phyloP scores from a whole-genome alignment of 2,797 vertebrate species.

The Ptychobarbus kaznakovi region DNA sequence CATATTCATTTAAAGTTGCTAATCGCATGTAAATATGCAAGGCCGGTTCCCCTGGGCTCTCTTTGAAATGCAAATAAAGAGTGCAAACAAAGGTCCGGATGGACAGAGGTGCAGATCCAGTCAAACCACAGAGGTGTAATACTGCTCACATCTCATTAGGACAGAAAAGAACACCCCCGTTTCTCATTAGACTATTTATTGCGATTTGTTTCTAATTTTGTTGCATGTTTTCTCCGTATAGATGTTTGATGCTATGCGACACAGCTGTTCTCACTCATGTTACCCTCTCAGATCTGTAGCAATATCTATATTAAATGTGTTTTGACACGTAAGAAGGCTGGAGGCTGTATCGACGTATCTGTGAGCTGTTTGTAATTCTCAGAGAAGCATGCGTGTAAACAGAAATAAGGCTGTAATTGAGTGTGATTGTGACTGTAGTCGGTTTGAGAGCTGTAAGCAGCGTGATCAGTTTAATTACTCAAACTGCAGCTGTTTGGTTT shows the following conservation, averaged over 20 bases:
- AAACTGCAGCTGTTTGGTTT: not conserved
- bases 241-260: constrained; percentile 24
- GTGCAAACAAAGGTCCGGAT: constrained; percentile 78
- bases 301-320: constrained; percentile 5
- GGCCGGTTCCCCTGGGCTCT: constrained; percentile 73
- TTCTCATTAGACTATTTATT: constrained; percentile 71
- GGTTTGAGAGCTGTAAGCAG: not conserved
- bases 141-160: constrained; percentile 64
- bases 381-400: not conserved
- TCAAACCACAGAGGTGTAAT: constrained; percentile 72
- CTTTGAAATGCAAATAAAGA: constrained; percentile 84
- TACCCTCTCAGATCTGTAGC: constrained; percentile 5
- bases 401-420: constrained; percentile 11
- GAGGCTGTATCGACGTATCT: not conserved
- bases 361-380: not conserved
- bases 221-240: constrained; percentile 33
- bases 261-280: constrained; percentile 1
- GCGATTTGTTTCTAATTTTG: constrained; percentile 54
- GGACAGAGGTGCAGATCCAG: constrained; percentile 76
- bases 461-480: constrained; percentile 15
- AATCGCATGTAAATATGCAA: constrained; percentile 85
- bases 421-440: constrained; percentile 1
- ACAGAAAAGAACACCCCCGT: constrained; percentile 48
- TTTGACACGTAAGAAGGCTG: not conserved
- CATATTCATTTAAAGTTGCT: constrained; percentile 81